Conservation (phyloP, 2,888 invertebrate species). For the Invenusta paracnida region DNA sequence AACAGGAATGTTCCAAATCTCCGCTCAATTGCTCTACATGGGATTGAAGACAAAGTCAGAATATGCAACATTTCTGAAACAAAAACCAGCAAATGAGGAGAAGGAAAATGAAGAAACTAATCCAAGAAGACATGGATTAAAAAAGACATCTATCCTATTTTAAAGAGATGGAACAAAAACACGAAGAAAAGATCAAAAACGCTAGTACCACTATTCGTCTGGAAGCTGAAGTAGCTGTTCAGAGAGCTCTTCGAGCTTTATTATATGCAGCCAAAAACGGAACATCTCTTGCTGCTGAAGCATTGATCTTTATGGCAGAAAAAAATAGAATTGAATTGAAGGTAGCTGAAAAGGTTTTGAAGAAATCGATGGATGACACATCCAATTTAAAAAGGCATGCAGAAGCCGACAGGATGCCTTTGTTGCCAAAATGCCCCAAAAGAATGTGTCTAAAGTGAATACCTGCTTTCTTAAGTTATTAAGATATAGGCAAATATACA, state of each 20-base stretch:
- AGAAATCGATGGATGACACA: not conserved
- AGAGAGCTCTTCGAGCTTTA: not conserved
- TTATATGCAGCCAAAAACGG: not conserved
- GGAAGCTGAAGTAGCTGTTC: conserved; percentile 1
- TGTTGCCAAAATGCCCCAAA: not conserved
- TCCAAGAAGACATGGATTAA: conserved; percentile 5
- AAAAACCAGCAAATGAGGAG: too few species aligned
- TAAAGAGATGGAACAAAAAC: not conserved
- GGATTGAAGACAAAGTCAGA: too few species aligned
- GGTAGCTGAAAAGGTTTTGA: not conserved
- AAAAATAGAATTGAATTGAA: conserved; percentile 11
- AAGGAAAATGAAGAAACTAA: not conserved
- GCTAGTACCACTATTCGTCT: not conserved
- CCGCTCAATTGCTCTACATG: too few species aligned
- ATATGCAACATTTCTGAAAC: too few species aligned
- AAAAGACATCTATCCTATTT: conserved; percentile 14
- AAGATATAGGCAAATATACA: conserved; percentile 8
- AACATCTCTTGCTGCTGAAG: conserved; percentile 2
- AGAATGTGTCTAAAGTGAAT: conserved; percentile 19
- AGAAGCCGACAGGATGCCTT: not conserved
- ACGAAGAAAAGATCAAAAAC: conserved; percentile 6
- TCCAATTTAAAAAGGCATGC: not conserved
- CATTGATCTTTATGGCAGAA: not conserved
- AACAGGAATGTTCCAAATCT: too few species aligned
- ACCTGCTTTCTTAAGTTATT: not conserved